Percentiles rank a stretch among this genome's conserved stretches.
These are phyloP conservation scores for Lepus oiostolus DNA, from an alignment of 2,797 vertebrate species.

Conservation along the genomic window DNA sequence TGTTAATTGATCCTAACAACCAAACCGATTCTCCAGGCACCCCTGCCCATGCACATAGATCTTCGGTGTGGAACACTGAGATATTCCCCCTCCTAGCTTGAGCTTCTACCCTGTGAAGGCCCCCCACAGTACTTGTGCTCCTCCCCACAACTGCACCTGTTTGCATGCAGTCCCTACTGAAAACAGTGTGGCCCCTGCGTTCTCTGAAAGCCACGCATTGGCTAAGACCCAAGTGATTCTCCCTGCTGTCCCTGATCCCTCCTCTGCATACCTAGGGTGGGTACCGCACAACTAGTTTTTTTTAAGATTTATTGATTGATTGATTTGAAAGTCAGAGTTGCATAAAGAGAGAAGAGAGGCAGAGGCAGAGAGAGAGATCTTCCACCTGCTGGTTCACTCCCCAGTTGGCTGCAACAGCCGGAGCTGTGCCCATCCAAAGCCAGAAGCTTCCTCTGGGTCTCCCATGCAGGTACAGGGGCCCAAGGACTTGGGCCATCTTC, in stretches of 20 bases:
- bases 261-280: not conserved
- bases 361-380: too few relatives aligned
- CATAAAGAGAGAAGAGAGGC: too few relatives aligned
- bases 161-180: too few relatives aligned
- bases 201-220: not conserved
- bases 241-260: not conserved
- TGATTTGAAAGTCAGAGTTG: too few relatives aligned
- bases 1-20: constrained; percentile 22
- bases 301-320: too few relatives aligned
- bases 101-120: too few relatives aligned
- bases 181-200: not conserved
- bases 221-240: not conserved
- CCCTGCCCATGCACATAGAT: not conserved
- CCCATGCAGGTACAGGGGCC: too few relatives aligned
- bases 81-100: not conserved
- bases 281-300: not conserved
- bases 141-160: not conserved
- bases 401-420: too few relatives aligned
- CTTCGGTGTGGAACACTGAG: not conserved
- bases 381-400: too few relatives aligned
- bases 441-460: too few relatives aligned
- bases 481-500: too few relatives aligned
- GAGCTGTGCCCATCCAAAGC: too few relatives aligned
- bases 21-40: not conserved
- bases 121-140: not conserved